phyloP scores from a whole-genome alignment of 2,797 vertebrate genomes.

The Leucoraja ocellata region DNA sequence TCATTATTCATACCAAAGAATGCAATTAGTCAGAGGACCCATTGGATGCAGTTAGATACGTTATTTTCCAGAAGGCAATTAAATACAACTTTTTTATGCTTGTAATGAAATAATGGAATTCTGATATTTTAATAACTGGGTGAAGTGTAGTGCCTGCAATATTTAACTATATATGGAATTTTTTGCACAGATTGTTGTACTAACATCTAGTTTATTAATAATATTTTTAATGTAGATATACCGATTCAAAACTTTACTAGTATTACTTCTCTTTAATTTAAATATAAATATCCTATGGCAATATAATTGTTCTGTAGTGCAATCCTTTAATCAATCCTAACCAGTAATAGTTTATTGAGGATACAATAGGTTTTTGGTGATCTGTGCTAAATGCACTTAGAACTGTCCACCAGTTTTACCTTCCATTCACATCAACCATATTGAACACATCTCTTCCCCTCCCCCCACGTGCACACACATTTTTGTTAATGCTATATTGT shows the following conservation, averaged over 20 bases:
- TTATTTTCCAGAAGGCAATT: not conserved
- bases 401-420: too few species aligned
- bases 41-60: not conserved
- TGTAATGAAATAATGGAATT: constrained; percentile 3
- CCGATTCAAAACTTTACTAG: not conserved
- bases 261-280: not conserved
- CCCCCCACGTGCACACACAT: too few species aligned
- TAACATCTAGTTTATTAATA: constrained; percentile 16
- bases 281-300: not conserved
- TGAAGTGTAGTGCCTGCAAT: not conserved
- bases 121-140: constrained; percentile 15
- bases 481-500: too few species aligned
- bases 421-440: too few species aligned
- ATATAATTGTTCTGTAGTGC: not conserved
- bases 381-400: too few species aligned
- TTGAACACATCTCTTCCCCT: too few species aligned
- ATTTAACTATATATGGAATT: constrained; percentile 8
- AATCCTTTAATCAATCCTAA: not conserved
- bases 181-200: not conserved
- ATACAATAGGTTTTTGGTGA: too few species aligned
- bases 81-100: not conserved
- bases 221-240: not conserved
- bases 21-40: not conserved
- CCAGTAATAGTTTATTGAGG: not conserved
- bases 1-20: not conserved